Evolutionary conservation across 1,140 invertebrate species (phyloP).

Genomic region (Cotesia vestalis): DNA sequence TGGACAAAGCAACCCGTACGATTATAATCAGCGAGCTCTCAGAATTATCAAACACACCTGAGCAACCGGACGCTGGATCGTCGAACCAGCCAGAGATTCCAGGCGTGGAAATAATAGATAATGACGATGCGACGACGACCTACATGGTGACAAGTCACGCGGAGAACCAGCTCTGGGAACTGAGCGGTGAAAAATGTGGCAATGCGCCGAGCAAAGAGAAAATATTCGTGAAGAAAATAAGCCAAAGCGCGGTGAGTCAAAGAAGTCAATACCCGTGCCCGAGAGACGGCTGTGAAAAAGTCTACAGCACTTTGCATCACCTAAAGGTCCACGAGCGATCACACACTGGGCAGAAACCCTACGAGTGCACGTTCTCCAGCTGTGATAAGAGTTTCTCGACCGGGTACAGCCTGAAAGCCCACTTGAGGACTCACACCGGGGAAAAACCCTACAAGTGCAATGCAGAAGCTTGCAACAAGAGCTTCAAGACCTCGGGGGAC

Average conservation of each 20-base stretch:
- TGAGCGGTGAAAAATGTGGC: constrained; percentile 46
- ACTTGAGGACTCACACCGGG: constrained; percentile 75
- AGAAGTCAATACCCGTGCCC: constrained; percentile 59
- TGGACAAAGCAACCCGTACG: constrained; percentile 46
- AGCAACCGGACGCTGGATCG: constrained; percentile 40
- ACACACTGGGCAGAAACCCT: constrained; percentile 73
- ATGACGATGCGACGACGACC: constrained; percentile 51
- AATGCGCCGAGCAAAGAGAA: constrained; percentile 45
- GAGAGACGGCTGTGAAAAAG: constrained; percentile 66
- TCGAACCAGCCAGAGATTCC: constrained; percentile 44
- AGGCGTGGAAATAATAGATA: constrained; percentile 50
- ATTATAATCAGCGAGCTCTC: constrained; percentile 51
- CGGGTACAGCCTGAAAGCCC: constrained; percentile 75
- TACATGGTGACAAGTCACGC: constrained; percentile 54
- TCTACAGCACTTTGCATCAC: constrained; percentile 70
- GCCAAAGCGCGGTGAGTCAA: constrained; percentile 45
- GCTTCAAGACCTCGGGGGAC: constrained; percentile 76
- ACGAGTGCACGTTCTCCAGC: constrained; percentile 68
- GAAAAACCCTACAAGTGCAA: constrained; percentile 76
- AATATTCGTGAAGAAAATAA: constrained; percentile 48
- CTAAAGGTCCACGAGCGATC: constrained; percentile 72
- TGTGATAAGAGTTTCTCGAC: constrained; percentile 76
- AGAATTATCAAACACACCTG: constrained; percentile 42
- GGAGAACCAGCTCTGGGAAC: constrained; percentile 49
- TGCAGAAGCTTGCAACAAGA: constrained; percentile 69